Base-by-base conservation (phyloP, 2,797 vertebrate genomes). In the Sebastes cheni region DNA sequence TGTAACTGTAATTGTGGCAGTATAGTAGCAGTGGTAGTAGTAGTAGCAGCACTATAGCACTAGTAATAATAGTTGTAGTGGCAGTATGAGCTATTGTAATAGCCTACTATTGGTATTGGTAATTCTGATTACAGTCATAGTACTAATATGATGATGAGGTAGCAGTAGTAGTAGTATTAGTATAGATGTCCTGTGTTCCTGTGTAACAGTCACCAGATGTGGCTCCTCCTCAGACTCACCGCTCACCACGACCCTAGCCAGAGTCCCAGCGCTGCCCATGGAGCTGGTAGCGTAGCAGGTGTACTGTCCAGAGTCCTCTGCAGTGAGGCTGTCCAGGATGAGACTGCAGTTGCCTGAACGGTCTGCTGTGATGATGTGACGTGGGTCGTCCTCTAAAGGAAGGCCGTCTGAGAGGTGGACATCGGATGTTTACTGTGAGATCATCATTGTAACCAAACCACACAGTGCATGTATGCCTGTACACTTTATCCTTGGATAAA, bases 331-430 rank as follows among this genome's bases (percentile, higher is more conserved):
- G 90, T 99, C 97, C 92, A 99, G 85, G 89, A 99, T 97, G 82
- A 99, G 91, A 0, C 95, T 95, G 68, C 97, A 99, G 16, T 94
- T 96, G 2, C 98, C 98, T 0, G 97, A 96, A 0, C 97, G 95
- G 91, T 99, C 97, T 36, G 96, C 96, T 6, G 97, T 96, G 82
- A 99, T 95, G 80, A 99, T 98, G 92, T 98, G 98, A 80, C 96
- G 98, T 2, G 96, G 96, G 83, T 98, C 98, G 12, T 97, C 97
- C 71, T 98, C 97, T 87, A 99, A 93, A 0, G 95, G 86, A 50
- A 96, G 96, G 3, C 98, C 99, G 68, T 99, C 99, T 99, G 70
- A 67, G 54, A 73, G 65, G 30, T 4, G 25, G 29, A 82, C 8
- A 74, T 50, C 5, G 52, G 16, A 56, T 12, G 39, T 36, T 59